Evolutionary conservation across 1,140 invertebrate species (phyloP).

Genomic region (Aricia agestis): DNA sequence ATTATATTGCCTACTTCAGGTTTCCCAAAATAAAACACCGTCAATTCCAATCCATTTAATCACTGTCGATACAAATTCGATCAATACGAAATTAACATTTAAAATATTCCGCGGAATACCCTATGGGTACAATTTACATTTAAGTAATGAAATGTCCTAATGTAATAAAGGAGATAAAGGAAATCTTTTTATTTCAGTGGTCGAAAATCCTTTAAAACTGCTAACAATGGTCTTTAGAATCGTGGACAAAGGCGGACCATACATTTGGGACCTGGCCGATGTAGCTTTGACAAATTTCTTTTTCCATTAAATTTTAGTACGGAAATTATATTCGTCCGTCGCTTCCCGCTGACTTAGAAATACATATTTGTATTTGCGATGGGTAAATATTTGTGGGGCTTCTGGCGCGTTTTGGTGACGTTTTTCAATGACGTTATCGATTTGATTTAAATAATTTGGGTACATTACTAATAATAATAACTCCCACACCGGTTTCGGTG

Average conservation of each 20-base stretch:
- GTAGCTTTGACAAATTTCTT: slow-evolving; percentile 14
- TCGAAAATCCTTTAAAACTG: background rate
- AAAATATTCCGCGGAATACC: background rate
- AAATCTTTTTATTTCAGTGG: background rate
- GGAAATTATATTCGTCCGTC: slow-evolving; percentile 11
- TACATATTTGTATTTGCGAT: slow-evolving; percentile 13
- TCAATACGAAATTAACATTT: background rate
- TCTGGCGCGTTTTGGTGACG: background rate
- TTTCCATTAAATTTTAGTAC: slow-evolving; percentile 10
- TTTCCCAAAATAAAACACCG: no score
- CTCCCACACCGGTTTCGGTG: no score
- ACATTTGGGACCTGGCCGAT: background rate
- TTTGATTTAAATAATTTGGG: no score
- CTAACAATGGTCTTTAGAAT: slow-evolving; percentile 7
- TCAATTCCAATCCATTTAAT: no score
- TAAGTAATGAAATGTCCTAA: background rate
- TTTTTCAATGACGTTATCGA: background rate
- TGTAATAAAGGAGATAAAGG: background rate
- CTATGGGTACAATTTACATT: background rate
- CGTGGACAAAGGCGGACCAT: slow-evolving; percentile 3
- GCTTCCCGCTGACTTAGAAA: slow-evolving; percentile 1
- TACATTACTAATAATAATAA: no score
- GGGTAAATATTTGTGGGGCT: background rate
- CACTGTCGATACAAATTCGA: background rate
- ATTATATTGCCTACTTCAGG: no score